These are phyloP conservation scores for Spongilla lacustris DNA, from an alignment of 37 sponge, comb jelly and placozoan species.

Conservation along the genomic window DNA sequence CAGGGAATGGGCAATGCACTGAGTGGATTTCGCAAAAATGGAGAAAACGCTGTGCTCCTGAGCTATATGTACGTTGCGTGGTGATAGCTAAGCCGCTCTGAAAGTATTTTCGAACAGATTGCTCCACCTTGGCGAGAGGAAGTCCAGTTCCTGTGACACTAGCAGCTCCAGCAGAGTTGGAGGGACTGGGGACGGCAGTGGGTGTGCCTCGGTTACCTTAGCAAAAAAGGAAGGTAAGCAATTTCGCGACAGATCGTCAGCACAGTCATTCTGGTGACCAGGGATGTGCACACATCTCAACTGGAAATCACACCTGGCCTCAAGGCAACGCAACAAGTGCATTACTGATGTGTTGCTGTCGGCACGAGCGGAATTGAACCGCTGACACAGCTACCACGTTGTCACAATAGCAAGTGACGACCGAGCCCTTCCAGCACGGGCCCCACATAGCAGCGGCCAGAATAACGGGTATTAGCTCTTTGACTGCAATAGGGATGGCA, in stretches of 20 bases:
- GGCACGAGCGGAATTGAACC: constrained; percentile 17
- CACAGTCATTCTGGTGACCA: constrained; percentile 23
- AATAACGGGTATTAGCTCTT: constrained; percentile 31
- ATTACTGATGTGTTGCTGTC: constrained; percentile 1
- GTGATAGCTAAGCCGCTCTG: constrained; percentile 28
- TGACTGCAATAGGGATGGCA: constrained; percentile 6
- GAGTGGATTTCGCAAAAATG: neutral
- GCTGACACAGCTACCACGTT: constrained; percentile 29
- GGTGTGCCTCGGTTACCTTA: neutral
- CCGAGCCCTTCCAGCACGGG: constrained; percentile 4
- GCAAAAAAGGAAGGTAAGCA: constrained; percentile 3
- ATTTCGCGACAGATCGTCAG: constrained; percentile 53
- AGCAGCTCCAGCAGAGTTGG: constrained; percentile 35
- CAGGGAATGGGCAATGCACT: constrained; percentile 5
- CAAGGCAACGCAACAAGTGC: constrained; percentile 4
- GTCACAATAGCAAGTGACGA: constrained; percentile 7
- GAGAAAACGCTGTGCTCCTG: constrained; percentile 14
- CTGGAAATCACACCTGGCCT: constrained; percentile 7
- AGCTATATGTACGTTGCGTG: constrained; percentile 20
- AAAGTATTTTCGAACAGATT: constrained; percentile 14
- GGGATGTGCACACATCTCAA: constrained; percentile 35
- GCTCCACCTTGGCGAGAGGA: constrained; percentile 31
- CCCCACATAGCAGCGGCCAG: constrained; percentile 31
- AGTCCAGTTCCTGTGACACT: neutral
- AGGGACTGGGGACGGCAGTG: constrained; percentile 3